Evolutionary conservation across 2,797 vertebrate genomes (phyloP), one percentile per base, ranked within the genome.

Genomic region (Sebastiscus albofasciatus): DNA sequence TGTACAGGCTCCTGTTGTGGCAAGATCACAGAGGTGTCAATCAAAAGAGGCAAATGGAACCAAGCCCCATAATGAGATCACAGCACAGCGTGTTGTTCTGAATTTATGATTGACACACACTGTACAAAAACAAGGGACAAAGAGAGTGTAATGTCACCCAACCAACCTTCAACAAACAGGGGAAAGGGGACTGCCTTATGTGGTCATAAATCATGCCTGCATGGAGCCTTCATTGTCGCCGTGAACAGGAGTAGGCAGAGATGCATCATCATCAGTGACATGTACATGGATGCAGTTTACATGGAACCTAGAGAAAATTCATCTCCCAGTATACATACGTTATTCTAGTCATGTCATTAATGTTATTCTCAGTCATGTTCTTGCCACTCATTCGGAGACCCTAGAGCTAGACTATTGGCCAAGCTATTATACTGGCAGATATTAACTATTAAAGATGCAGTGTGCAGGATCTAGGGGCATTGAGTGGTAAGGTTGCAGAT

Each of bases 21-120:
- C 61, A 60, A 72, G 81, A 90, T 89, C 79, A 83, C 79, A 84
- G 80, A 81, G 11, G 71, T 76, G 84, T 74, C 89, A 80, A 78
- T 91, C 88, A 87, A 77, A 69, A 29, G 52, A 82, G 59, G 72
- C 75, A 46, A 80, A 84, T 71, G 67, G 67, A 85, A 72, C 59
- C n/a, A 16, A 69, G 81, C 54, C 27, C 49, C 58, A 20, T 84
- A 87, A 90, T 90, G 68, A 78, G 67, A 88, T 84, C 76, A 77
- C 33, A 81, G 79, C 68, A 27, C 66, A 81, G 70, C 9, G 3
- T 62, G 75, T 56, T 69, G 52, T 64, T 74, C 26, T 55, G 79
- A 75, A 49, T 79, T 67, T 16, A 58, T 79, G 61, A 79, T 22
- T 61, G 62, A 77, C 68, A 52, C n/a, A 61, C 27, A 71, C 52